Percentiles rank a stretch among this genome's conserved stretches.
Evolutionary conservation across 2,797 vertebrate species (phyloP).

Genomic region (Pantherophis alleghaniensis): DNA sequence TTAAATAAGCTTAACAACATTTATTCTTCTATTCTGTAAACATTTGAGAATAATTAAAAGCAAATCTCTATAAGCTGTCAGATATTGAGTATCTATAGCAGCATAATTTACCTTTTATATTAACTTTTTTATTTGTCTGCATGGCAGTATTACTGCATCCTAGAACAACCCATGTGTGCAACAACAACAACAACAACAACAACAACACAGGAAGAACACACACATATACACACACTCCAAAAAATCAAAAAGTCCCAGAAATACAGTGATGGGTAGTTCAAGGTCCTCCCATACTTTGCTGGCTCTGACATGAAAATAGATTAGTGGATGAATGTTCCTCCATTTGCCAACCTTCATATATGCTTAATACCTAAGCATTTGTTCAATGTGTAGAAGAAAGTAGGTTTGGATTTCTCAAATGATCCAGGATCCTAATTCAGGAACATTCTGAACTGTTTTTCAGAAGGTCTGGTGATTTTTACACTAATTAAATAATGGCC

Average conservation of each 20-base stretch:
- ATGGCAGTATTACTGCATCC: conserved; percentile 5
- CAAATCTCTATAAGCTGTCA: conserved; percentile 57
- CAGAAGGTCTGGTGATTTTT: background rate
- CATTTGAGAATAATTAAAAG: conserved; percentile 64
- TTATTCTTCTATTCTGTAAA: conserved; percentile 63
- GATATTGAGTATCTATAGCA: conserved; percentile 51
- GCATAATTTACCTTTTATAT: conserved; percentile 52
- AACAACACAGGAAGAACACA: background rate
- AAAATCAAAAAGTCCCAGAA: conserved; percentile 1
- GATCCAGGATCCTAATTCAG: background rate
- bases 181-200: background rate
- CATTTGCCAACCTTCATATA: background rate
- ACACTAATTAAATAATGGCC: background rate
- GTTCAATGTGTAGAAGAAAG: background rate
- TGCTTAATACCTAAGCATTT: background rate
- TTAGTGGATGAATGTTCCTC: background rate
- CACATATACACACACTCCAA: background rate
- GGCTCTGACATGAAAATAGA: conserved; percentile 1
- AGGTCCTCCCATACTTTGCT: background rate
- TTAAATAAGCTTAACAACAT: conserved; percentile 57
- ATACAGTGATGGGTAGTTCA: background rate
- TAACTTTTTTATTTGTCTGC: conserved; percentile 52
- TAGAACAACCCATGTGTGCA: conserved; percentile 8
- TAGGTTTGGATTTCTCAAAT: background rate
- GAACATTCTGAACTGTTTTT: background rate